These are phyloP conservation scores for Choreutis nemorana DNA, from an alignment of 2,888 invertebrate species.

Conservation along the genomic window DNA sequence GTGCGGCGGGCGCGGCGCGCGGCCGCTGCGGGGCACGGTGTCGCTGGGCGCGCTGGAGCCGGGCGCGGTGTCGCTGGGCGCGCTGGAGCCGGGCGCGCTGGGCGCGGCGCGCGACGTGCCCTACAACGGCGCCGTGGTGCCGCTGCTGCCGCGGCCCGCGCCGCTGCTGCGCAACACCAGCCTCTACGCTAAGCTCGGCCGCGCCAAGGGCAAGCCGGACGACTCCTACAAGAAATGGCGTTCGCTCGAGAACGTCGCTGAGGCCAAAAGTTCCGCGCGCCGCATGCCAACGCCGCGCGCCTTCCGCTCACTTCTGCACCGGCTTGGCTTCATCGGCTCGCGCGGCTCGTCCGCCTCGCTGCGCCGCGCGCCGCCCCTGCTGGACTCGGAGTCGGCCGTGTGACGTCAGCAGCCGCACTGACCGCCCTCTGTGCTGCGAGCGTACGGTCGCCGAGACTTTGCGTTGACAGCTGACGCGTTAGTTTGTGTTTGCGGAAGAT, in stretches of 20 bases:
- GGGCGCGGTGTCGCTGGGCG: constrained; percentile 21
- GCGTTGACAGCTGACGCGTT: too few species aligned
- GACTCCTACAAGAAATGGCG: constrained; percentile 76
- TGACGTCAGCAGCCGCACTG: constrained; percentile 18
- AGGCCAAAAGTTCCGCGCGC: constrained; percentile 35
- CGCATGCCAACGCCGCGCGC: constrained; percentile 74
- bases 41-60: constrained; percentile 13
- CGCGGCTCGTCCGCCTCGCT: constrained; percentile 67
- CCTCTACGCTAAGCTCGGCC: constrained; percentile 40
- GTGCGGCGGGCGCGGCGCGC: constrained; percentile 14
- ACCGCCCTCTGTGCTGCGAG: background rate
- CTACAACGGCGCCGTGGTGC: constrained; percentile 52
- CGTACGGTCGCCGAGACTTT: too few species aligned
- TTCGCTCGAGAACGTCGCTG: constrained; percentile 75
- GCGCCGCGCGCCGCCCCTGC: constrained; percentile 48
- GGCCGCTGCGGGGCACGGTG: constrained; percentile 25
- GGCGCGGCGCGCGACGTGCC: constrained; percentile 18
- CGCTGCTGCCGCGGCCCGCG: constrained; percentile 36
- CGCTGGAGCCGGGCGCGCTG: constrained; percentile 17
- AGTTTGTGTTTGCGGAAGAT: too few species aligned
- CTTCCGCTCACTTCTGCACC: constrained; percentile 76
- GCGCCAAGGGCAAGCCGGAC: constrained; percentile 21
- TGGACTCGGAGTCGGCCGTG: constrained; percentile 59
- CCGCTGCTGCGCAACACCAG: constrained; percentile 56
- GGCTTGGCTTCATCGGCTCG: constrained; percentile 76